Evolutionary conservation across 1,140 invertebrate species (phyloP), one percentile per base, ranked within the genome.

Genomic region (Oryzaephilus surinamensis): DNA sequence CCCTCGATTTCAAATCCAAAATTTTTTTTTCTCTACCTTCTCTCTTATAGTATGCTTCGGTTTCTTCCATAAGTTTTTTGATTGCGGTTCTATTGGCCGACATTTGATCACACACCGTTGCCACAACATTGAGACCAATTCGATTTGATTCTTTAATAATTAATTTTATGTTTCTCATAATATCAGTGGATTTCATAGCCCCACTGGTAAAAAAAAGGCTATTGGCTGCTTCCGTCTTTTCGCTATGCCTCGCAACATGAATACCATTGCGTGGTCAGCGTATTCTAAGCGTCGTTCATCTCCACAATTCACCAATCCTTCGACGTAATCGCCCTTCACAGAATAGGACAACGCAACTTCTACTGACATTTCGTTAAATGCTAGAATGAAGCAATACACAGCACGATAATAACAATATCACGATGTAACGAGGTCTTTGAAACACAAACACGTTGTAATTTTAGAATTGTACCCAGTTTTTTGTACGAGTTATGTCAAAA

Each of bases 141-240:
- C 60, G 63, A 44, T 48, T 56, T 19, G 57, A 23, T 35, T 51
- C 36, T 13, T 37, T 46, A 13, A n/a, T n/a, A n/a, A n/a, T n/a
- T n/a, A n/a, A n/a, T 48, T 39, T 26, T 40, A 54, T 28, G 64
- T 61, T 10, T 57, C 10, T 32, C 56, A 61, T 36, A 64, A 62
- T 6, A 55, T 37, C 3, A 44, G 12, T 23, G 55, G 56, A 2
- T 58, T 34, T 15, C 48, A 42, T 15, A 60, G 19, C 41, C 47
- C 23, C 17, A 51, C 46, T 10, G 32, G n/a, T 10, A 15, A 14
- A 11, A 55, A 27, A 24, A 28, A 6, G 41, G 6, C 11, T 19
- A 16, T 6, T 2, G 10, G 12, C 17, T 32, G 12, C 17, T 18
- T 6, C 16, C 31, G 2, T 16, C 6, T 28, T 4, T 28, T 12